Base-by-base conservation (phyloP, 1,140 invertebrate species). In the Heliothis subflexa region DNA sequence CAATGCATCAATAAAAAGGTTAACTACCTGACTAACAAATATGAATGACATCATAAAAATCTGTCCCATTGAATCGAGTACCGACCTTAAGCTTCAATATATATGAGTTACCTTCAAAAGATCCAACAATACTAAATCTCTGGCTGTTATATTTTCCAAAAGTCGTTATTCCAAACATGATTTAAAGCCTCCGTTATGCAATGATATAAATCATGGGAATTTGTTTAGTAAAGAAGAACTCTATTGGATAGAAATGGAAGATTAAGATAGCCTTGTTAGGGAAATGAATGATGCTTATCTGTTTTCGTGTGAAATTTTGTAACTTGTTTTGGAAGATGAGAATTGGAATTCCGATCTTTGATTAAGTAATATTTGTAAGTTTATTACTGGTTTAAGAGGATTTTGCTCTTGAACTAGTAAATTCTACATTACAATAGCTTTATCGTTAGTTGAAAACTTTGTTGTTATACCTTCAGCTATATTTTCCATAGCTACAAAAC, bases 111-210 rank as follows among this genome's bases (percentile, higher is more conserved):
- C 18, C 45, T 74, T 57, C 47, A 85, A 76, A 86, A 81, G 81
- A 80, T 73, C 73, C 50, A 52, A 82, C 79, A 84, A 81, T 82
- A 81, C 16, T 7, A 78, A 81, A 82, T 77, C 66, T 78, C 73
- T 80, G 83, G 83, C 82, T 33, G 70, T 86, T 86, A 52, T 62
- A 86, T 86, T 86, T 86, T 86, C 86, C 80, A 85, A 85, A 40
- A 81, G 83, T 83, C 83, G 81, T 78, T 83, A 64, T 80, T 16
- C 13, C 12, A 45, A 13, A 33, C 70, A 81, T 85, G 81, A 81
- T 86, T 54, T 78, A 86, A 83, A 74, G 82, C 81, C 10, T 54
- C 49, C 62, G 68, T 85, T 82, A 82, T 85, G 81, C 81, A 83
- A 84, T 84, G 78, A 81, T 78, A 85, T 87, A 86, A 84, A 86